Base-by-base conservation (phyloP, 2,888 invertebrate species). In the Seira musarum region DNA sequence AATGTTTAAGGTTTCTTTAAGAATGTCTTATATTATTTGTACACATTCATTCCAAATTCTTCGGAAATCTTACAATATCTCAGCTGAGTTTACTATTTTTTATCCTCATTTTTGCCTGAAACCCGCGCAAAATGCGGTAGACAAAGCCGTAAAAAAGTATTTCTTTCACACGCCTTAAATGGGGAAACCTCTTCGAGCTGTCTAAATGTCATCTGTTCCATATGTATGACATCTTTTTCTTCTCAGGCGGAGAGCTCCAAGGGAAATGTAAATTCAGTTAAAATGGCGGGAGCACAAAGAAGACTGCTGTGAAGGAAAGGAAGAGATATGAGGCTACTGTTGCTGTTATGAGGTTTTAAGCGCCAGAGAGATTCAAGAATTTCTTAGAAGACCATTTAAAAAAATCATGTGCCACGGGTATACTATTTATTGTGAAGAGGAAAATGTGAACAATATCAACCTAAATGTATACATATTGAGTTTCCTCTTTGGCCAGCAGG, bases 141-240 rank as follows among this genome's bases (percentile, higher is more conserved):
- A n/a, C n/a, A n/a, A n/a, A n/a, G n/a, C n/a, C n/a, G n/a, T n/a
- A n/a, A n/a, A n/a, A n/a, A n/a, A n/a, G n/a, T n/a, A n/a, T n/a
- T n/a, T n/a, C n/a, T n/a, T n/a, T n/a, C n/a, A n/a, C n/a, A n/a
- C 8, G 53, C 53, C 53, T 53, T 13, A 17, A 53, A 53, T 53
- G 53, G 53, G 2, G 53, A 53, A 3, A 13, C 53, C 53, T n/a
- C 53, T 15, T 2, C 53, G 15, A 5, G 3, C 30, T 64, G 68
- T 46, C 75, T 76, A 76, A 76, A 76, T 77, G 77, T 77, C 77
- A 77, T 69, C 68, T 64, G 61, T 74, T 74, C 60, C 35, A 60
- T 60, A 76, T 69, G 67, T 66, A 67, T 75, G 61, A 46, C 67
- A 67, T 24, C 40, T 67, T 61, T 67, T 75, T 61, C 30, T 8